Percentiles rank a stretch among this genome's conserved stretches.
Conservation (phyloP, 2,113 vertebrate species). For the Lycocorax pyrrhopterus region DNA sequence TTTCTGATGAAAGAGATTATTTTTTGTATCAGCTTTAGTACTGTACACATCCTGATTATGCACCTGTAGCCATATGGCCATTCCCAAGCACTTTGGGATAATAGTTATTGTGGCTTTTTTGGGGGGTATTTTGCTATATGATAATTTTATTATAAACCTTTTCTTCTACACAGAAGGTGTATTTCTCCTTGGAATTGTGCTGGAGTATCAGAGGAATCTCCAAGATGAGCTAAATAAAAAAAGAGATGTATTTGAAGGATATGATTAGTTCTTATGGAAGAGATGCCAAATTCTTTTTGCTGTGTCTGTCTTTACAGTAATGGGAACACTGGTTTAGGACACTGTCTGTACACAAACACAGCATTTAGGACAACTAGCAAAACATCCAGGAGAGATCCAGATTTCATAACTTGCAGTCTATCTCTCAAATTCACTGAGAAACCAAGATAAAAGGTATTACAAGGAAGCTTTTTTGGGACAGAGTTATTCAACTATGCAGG, state of each 20-base stretch:
- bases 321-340: neutral
- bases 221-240: neutral
- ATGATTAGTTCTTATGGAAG: neutral
- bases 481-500: neutral
- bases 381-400: neutral
- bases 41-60: neutral
- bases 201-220: neutral
- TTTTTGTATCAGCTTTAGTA: neutral
- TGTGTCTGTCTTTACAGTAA: neutral
- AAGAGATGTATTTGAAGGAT: neutral
- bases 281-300: neutral
- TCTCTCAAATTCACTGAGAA: neutral
- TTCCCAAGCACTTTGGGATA: neutral
- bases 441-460: neutral
- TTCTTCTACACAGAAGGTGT: neutral
- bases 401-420: neutral
- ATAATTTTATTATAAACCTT: neutral
- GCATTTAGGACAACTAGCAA: neutral
- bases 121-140: neutral
- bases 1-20: neutral
- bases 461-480: neutral
- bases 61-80: neutral
- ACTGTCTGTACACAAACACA: neutral
- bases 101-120: neutral
- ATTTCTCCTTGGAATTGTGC: neutral